Conservation (phyloP, 2,113 vertebrate species). For the Pipra filicauda region DNA sequence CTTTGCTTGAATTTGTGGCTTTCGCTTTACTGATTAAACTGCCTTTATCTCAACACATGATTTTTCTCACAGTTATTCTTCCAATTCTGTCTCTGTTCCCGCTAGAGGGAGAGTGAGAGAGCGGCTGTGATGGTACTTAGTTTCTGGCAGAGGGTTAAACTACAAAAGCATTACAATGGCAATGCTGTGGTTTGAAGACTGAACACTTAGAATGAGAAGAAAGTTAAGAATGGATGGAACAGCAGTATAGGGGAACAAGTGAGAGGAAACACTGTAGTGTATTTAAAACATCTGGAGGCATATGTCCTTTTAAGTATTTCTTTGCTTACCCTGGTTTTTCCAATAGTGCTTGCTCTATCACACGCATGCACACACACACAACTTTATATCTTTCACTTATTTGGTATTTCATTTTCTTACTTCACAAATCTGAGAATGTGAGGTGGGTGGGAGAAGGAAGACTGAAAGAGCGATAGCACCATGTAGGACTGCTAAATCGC, state of each 20-base stretch:
- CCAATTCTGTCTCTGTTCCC: not conserved
- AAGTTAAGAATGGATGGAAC: not conserved
- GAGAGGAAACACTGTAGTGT: not conserved
- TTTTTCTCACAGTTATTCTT: not conserved
- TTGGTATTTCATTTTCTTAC: not conserved
- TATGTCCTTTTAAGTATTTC: not conserved
- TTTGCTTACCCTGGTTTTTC: not conserved
- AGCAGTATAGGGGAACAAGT: not conserved
- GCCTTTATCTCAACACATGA: not conserved
- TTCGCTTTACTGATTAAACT: not conserved
- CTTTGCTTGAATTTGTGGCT: not conserved
- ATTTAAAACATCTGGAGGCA: not conserved
- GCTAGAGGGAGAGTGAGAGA: not conserved
- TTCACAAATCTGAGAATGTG: not conserved
- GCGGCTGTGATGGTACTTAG: not conserved
- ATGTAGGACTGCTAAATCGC: fast-evolving
- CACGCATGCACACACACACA: fast-evolving
- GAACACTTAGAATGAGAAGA: not conserved
- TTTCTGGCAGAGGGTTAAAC: not conserved
- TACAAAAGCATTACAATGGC: not conserved
- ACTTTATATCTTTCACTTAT: not conserved
- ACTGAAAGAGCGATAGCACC: not conserved
- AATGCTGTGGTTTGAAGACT: not conserved
- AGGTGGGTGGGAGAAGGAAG: not conserved
- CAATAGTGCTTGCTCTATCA: not conserved